These are phyloP conservation scores for Drosophila imparisetae DNA, from an alignment of 2,888 invertebrate genomes.

Conservation along the genomic window DNA sequence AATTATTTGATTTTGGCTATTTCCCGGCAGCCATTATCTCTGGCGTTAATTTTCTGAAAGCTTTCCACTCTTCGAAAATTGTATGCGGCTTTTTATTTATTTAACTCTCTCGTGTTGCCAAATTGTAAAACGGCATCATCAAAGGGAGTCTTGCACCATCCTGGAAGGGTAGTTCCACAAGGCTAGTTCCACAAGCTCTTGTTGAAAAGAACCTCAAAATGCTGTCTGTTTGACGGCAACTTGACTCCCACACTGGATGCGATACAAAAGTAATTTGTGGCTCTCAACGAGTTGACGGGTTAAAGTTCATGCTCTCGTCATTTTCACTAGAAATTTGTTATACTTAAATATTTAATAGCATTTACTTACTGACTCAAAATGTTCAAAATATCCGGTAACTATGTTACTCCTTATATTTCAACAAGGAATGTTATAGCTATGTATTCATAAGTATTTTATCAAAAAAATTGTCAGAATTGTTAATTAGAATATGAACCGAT, in stretches of 20 bases:
- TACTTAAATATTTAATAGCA: background rate
- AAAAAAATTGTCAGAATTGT: no score
- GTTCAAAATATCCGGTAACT: background rate
- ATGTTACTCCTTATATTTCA: background rate
- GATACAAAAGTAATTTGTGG: background rate
- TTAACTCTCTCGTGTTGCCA: background rate
- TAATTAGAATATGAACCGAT: no score
- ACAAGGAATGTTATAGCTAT: background rate
- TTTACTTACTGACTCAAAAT: background rate
- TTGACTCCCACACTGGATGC: background rate
- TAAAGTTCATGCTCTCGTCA: background rate
- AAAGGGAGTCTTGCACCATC: background rate
- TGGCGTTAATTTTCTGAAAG: background rate
- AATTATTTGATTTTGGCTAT: background rate
- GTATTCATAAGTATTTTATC: no score
- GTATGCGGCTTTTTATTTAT: background rate
- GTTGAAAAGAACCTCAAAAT: background rate
- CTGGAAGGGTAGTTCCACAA: background rate
- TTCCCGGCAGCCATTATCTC: background rate
- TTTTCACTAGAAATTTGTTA: background rate
- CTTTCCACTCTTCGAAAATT: background rate
- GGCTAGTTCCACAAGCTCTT: background rate
- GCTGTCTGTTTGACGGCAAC: background rate
- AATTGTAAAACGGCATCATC: background rate
- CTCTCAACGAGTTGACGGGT: background rate